Base-by-base conservation (phyloP, 1,140 invertebrate genomes). In the Trichomalopsis sarcophagae region DNA sequence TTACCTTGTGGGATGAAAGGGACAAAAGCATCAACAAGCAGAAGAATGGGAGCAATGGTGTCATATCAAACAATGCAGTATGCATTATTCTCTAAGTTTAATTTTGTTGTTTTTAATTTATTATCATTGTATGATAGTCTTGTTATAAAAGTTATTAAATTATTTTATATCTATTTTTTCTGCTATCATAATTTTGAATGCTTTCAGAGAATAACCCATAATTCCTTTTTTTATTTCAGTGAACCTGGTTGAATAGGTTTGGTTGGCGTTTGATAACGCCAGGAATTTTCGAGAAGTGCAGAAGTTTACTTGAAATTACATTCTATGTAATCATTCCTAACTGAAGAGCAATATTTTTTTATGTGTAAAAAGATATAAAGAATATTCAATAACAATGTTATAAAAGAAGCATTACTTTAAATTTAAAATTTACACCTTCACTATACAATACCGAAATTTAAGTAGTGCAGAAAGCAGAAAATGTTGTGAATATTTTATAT, bases 1-100 rank as follows among this genome's bases (percentile, higher is more conserved):
- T 95, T 0, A 95, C 94, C 30, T 87, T 96, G 30, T 96, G 96
- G 96, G 95, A 96, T 88, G 95, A 96, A 88, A 91, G 94, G 85
- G 89, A 94, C 83, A 89, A 88, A 86, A 85, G 81, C 13, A 83
- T 88, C 36, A 76, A 10, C 71, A 84, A 84, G 62, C 85, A 88
- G 50, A 86, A 89, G 62, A 81, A 75, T 81, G 40, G 71, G 82
- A 10, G 33, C 14, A 82, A 44, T 14, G n/a, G 23, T 23, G 50
- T 69, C 6, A 62, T 78, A 78, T 71, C 69, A 33, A 73, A 82
- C 7, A 77, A 69, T 85, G 21, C 82, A 87, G 85, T 88, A 84
- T 91, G 90, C 82, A 86, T 68, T 44, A 69, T 90, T 89, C 76
- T 87, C 71, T 90, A 84, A 87, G 88, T 47, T 9, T 50, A 69